Percentiles rank a stretch among this genome's conserved stretches.
These are phyloP conservation scores for Peromyscus leucopus DNA, from an alignment of 2,113 vertebrate genomes.

Conservation along the genomic window DNA sequence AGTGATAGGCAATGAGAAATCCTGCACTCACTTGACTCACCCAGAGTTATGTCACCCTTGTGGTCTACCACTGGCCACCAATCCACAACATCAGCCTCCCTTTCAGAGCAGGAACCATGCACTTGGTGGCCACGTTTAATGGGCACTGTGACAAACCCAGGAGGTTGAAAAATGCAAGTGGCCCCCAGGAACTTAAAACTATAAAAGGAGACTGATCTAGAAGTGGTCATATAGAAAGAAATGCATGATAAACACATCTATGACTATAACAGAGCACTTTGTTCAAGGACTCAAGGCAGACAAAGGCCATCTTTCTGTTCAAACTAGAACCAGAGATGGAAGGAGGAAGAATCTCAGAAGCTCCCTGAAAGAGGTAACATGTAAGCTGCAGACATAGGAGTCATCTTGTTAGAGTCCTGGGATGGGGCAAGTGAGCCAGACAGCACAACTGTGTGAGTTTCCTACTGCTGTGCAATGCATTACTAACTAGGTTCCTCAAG, in stretches of 20 bases:
- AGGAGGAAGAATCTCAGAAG: background rate
- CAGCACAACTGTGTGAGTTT: background rate
- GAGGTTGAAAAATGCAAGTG: background rate
- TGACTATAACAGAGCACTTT: background rate
- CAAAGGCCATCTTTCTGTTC: background rate
- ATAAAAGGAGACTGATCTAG: background rate
- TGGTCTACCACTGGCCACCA: background rate
- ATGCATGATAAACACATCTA: background rate
- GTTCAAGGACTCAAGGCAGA: background rate
- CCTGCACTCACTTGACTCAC: background rate
- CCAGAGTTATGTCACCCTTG: rapidly evolving
- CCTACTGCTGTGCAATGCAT: background rate
- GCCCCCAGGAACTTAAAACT: background rate
- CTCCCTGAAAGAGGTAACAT: background rate
- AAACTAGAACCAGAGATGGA: background rate
- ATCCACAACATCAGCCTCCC: background rate
- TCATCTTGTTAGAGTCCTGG: background rate
- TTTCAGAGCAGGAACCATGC: background rate
- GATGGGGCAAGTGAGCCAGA: background rate
- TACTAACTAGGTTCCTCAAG: background rate
- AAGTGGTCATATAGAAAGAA: background rate
- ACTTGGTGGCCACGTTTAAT: background rate
- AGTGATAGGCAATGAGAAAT: background rate
- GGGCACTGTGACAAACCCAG: background rate
- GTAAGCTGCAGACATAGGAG: background rate